A percentile compares a stretch with the other conserved stretches of the same genome.
These are phyloP conservation scores for Dromococcyx pavoninus DNA, from an alignment of 2,797 vertebrate species.

Conservation along the genomic window DNA sequence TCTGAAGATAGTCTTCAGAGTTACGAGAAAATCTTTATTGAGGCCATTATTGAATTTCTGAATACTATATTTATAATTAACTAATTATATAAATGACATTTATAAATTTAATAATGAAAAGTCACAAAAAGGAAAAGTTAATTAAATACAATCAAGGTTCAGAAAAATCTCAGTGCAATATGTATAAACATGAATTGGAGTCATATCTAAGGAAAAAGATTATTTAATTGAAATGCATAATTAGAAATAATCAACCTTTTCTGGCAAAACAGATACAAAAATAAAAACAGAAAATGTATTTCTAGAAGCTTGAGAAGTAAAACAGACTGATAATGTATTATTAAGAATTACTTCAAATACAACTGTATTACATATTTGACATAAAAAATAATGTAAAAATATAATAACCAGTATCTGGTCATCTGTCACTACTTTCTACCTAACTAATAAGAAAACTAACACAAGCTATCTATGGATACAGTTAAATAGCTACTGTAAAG, in stretches of 20 bases:
- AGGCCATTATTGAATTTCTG: background rate
- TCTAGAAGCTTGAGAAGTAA: background rate
- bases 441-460: background rate
- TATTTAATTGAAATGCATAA: background rate
- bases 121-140: background rate
- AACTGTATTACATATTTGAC: background rate
- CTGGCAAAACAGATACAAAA: background rate
- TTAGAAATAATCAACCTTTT: background rate
- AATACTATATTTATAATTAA: background rate
- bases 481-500: background rate
- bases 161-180: background rate
- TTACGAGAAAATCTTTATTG: background rate
- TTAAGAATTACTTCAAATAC: background rate
- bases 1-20: background rate
- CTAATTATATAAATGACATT: background rate
- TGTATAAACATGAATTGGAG: background rate
- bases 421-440: background rate
- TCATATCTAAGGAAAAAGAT: background rate
- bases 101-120: background rate
- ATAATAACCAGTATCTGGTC: background rate
- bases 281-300: background rate
- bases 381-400: background rate
- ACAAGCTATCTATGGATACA: background rate
- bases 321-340: background rate
- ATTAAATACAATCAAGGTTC: background rate